Evolutionary conservation across 2,797 vertebrate genomes (phyloP), one percentile per base, ranked within the genome.

Genomic region (Cygnus olor): DNA sequence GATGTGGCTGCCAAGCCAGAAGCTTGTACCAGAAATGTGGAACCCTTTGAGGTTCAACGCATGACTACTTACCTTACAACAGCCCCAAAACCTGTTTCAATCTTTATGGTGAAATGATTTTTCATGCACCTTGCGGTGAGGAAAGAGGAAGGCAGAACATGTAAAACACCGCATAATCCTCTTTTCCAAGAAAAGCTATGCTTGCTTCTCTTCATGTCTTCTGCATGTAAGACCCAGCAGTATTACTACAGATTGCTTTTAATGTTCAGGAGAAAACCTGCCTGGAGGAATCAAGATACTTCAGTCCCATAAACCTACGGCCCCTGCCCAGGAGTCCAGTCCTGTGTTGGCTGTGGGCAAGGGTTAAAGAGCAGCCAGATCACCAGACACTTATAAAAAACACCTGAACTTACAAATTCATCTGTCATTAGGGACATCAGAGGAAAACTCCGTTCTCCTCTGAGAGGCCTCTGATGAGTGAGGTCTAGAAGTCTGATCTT

Each of bases 61-160:
- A 71, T 3, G 27, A 4, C 20, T 32, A 73, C 27, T 13, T 32
- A 76, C 21, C 61, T 78, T 69, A 58, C 47, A 80, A 44, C 4
- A 30, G 21, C 4, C 30, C 11, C 38, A 63, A 78, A 24, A 73
- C 12, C 6, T 57, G 15, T 56, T 69, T 32, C 79, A 49, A 72
- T 13, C 4, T 58, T 72, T 38, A 53, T 0, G 0, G 28, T 32
- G 1, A 91, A 88, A 51, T 45, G 0, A 34, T 10, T 89, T 93
- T 63, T 69, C 32, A n/a, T 24, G 4, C 17, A 66, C 4, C 3
- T 49, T 60, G 10, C 34, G 3, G 4, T 76, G n/a, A 83, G 38
- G 14, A 85, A 85, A 74, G 22, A 47, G 57, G 22, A 84, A 79
- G 36, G 6, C 22, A 90, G n/a, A 71, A 11, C 44, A 21, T 49